A percentile compares a stretch with the other conserved stretches of the same genome.
phyloP scores from a whole-genome alignment of 2,888 invertebrate genomes.

The Ornithoptera priamus region DNA sequence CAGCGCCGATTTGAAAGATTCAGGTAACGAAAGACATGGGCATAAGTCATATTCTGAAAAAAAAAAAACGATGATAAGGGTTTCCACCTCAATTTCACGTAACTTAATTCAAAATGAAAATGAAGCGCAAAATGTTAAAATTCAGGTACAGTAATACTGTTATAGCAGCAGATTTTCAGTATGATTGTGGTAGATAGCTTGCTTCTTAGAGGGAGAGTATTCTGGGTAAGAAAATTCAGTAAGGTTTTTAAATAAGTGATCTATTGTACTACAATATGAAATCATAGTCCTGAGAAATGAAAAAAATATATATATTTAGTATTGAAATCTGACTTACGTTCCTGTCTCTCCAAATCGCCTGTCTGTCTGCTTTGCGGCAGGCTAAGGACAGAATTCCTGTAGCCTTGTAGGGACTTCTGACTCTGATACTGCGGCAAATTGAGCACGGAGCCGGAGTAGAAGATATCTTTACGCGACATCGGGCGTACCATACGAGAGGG shows the following conservation, averaged over 20 bases:
- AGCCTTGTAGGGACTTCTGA: constrained; percentile 93
- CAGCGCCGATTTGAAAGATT: constrained; percentile 90
- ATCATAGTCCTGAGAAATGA: no score
- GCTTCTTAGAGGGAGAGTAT: no score
- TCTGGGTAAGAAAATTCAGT: no score
- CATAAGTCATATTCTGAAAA: constrained; percentile 87
- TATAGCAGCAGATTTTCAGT: no score
- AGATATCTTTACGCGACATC: constrained; percentile 96
- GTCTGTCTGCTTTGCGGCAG: constrained; percentile 86
- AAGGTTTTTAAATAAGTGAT: no score
- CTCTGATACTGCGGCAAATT: constrained; percentile 96
- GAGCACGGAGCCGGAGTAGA: constrained; percentile 96
- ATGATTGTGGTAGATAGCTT: no score
- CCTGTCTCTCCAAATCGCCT: constrained; percentile 83
- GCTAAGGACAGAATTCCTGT: constrained; percentile 94
- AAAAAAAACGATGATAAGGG: neutral
- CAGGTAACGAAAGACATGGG: constrained; percentile 88
- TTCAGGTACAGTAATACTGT: no score
- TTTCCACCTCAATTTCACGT: no score
- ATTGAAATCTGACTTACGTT: constrained; percentile 76
- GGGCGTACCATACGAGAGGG: constrained; percentile 89
- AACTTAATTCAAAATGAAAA: no score
- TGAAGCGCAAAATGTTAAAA: no score
- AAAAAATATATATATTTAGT: no score
- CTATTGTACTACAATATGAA: no score